phyloP scores from a whole-genome alignment of 2,888 invertebrate species.

The Nephrotoma guestfalica region DNA sequence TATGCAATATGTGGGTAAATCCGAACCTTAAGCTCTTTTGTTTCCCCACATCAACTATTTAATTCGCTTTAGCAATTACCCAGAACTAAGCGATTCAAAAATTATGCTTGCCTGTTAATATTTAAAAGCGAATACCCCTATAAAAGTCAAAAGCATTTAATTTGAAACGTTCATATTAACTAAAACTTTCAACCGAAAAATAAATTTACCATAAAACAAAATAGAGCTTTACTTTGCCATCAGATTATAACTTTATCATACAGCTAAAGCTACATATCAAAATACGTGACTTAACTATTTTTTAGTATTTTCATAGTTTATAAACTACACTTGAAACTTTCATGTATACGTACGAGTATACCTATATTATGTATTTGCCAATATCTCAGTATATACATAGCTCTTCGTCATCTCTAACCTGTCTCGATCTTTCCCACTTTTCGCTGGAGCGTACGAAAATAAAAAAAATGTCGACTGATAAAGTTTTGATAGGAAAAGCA shows the following conservation, averaged over 20 bases:
- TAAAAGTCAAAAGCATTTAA: no score
- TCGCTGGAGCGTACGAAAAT: neutral
- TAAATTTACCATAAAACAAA: neutral
- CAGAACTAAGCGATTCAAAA: no score
- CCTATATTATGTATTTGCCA: neutral
- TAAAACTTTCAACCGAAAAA: neutral
- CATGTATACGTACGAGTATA: neutral
- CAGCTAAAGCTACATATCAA: neutral
- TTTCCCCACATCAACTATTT: no score
- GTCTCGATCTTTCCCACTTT: neutral
- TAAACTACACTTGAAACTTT: neutral
- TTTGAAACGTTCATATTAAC: no score
- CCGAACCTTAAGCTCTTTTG: no score
- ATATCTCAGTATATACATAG: neutral
- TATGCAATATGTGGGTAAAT: no score
- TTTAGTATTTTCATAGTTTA: neutral
- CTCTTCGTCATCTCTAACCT: neutral
- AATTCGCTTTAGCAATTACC: no score
- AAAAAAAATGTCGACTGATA: neutral
- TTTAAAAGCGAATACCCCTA: no score
- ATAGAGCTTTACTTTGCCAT: neutral
- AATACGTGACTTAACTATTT: neutral
- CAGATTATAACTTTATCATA: neutral
- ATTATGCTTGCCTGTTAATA: no score
- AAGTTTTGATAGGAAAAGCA: neutral